These are phyloP conservation scores for Malaclemys terrapin DNA, from an alignment of 2,113 vertebrate species.

Conservation along the genomic window DNA sequence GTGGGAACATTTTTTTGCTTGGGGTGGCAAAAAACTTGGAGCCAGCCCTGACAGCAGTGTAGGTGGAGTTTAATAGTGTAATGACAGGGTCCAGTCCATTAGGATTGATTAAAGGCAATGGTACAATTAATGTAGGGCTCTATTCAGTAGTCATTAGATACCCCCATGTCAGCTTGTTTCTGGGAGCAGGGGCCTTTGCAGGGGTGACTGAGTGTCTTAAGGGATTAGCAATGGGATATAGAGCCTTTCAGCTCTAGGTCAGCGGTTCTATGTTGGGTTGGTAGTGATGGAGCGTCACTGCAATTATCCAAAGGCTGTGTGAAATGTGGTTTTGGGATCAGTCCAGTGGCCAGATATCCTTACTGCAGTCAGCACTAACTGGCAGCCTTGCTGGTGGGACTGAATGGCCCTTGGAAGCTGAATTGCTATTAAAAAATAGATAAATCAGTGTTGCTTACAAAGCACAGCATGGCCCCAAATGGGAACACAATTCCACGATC, in stretches of 20 bases:
- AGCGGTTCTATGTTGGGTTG: neutral
- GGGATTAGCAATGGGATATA: neutral
- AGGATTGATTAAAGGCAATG: neutral
- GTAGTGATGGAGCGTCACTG: neutral
- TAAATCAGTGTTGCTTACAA: rapidly evolving
- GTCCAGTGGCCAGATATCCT: neutral
- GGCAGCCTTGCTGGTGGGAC: neutral
- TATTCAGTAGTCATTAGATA: rapidly evolving
- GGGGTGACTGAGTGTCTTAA: neutral
- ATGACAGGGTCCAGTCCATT: neutral
- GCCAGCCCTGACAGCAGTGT: neutral
- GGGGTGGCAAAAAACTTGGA: no score
- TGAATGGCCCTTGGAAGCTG: rapidly evolving
- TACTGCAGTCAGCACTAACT: neutral
- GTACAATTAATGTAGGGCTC: neutral
- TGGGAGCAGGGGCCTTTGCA: neutral
- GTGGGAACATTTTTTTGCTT: no score
- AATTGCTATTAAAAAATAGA: neutral
- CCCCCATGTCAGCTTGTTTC: neutral
- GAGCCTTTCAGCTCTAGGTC: neutral
- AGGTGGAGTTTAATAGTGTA: neutral
- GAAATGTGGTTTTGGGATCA: neutral
- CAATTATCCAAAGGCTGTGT: rapidly evolving
- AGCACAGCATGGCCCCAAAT: neutral
- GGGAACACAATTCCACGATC: neutral